phyloP scores from a whole-genome alignment of 2,888 invertebrate species.

The Anarsia innoxiella region DNA sequence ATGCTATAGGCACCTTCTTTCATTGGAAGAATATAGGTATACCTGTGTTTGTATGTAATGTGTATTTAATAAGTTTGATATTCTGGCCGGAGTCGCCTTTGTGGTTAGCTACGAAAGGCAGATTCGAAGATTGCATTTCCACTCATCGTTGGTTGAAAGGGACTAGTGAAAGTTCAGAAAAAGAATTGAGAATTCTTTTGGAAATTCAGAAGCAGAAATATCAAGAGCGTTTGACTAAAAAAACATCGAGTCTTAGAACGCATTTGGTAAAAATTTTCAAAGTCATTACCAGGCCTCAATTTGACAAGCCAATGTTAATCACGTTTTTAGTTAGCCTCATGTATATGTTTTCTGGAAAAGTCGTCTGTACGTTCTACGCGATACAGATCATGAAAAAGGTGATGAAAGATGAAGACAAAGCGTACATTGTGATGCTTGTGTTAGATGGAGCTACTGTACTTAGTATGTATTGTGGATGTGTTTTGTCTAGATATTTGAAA shows the following conservation, averaged over 20 bases:
- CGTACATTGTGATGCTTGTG: slow-evolving; percentile 45
- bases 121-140: slow-evolving; percentile 21
- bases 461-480: slow-evolving; percentile 44
- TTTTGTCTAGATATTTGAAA: slow-evolving; percentile 33
- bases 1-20: slow-evolving; percentile 21
- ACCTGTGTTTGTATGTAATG: slow-evolving; percentile 13
- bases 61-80: slow-evolving; percentile 12
- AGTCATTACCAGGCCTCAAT: slow-evolving; percentile 17
- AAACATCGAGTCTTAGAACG: neutral
- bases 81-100: slow-evolving; percentile 24
- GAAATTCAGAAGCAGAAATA: slow-evolving; percentile 18
- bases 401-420: slow-evolving; percentile 33
- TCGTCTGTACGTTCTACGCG: slow-evolving; percentile 36
- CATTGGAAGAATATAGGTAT: slow-evolving; percentile 21
- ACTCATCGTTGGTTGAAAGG: slow-evolving; percentile 19
- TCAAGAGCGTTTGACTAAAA: neutral
- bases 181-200: slow-evolving; percentile 19
- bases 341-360: slow-evolving; percentile 30
- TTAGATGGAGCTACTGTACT: slow-evolving; percentile 46
- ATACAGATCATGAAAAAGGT: slow-evolving; percentile 41
- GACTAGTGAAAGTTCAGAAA: slow-evolving; percentile 15
- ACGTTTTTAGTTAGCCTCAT: slow-evolving; percentile 22
- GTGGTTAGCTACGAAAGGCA: slow-evolving; percentile 21
- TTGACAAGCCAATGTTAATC: slow-evolving; percentile 31
- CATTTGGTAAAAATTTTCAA: neutral